These are phyloP conservation scores for Xanthorhoe spadicearia DNA, from an alignment of 2,888 invertebrate genomes.

Conservation along the genomic window DNA sequence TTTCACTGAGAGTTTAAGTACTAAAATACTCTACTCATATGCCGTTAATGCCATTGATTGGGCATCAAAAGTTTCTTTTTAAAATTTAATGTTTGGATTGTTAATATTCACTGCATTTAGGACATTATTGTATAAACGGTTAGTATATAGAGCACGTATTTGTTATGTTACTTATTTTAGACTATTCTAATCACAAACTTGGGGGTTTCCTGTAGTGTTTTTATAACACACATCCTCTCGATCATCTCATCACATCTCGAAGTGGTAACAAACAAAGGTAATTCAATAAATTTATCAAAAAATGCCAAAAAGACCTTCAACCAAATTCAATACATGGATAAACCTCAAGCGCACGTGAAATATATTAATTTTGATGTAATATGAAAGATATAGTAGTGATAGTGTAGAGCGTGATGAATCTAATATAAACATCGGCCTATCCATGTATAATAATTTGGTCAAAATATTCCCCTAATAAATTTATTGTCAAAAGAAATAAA, in stretches of 20 bases:
- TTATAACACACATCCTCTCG: conserved; percentile 37
- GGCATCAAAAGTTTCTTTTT: background rate
- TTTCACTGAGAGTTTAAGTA: background rate
- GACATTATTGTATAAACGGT: conserved; percentile 3
- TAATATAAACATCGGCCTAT: conserved; percentile 15
- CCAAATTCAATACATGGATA: conserved; percentile 24
- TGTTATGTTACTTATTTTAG: conserved; percentile 13
- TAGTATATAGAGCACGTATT: conserved; percentile 2
- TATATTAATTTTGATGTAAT: background rate
- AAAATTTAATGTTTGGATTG: conserved; percentile 5
- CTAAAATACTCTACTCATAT: background rate
- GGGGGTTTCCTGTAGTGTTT: conserved; percentile 32
- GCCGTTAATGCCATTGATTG: background rate
- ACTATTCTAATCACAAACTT: conserved; percentile 41
- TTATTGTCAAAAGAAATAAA: conserved; percentile 55
- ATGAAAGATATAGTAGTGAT: background rate
- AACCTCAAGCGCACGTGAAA: conserved; percentile 5
- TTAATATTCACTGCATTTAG: conserved; percentile 20
- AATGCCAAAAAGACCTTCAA: conserved; percentile 21
- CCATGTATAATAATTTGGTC: conserved; percentile 30
- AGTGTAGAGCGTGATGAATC: background rate
- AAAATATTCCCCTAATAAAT: conserved; percentile 47
- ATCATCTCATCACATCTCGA: conserved; percentile 27
- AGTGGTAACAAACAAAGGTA: conserved; percentile 37
- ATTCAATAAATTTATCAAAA: conserved; percentile 43